phyloP scores from a whole-genome alignment of 2,797 vertebrate genomes.

The Anabacerthia variegaticeps region DNA sequence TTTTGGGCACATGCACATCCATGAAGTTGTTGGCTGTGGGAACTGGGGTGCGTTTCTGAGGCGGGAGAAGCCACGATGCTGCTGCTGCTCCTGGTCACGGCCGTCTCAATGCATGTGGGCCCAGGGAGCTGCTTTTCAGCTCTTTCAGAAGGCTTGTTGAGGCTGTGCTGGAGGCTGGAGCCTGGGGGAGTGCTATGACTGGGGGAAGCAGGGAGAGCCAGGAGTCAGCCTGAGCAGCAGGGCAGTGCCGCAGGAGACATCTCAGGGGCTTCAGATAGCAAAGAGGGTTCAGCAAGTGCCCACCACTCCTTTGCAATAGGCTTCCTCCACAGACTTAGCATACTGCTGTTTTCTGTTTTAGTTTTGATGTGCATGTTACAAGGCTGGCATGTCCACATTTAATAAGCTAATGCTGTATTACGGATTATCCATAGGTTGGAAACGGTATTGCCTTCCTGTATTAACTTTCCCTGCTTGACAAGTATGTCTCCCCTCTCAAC shows the following conservation, averaged over 20 bases:
- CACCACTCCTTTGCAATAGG: not conserved
- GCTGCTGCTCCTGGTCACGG: accelerated
- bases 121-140: not conserved
- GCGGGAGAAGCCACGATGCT: not conserved
- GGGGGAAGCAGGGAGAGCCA: not conserved
- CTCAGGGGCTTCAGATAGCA: not conserved
- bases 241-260: not conserved
- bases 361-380: constrained; percentile 59
- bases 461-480: constrained; percentile 49
- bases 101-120: not conserved
- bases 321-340: not conserved
- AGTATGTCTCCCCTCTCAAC: not conserved
- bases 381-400: constrained; percentile 46
- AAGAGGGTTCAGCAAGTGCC: not conserved
- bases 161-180: not conserved
- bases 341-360: not conserved
- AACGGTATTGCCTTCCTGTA: not conserved
- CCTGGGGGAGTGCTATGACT: not conserved
- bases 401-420: not conserved
- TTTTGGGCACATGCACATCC: not conserved
- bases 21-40: not conserved
- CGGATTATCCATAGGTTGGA: not conserved
- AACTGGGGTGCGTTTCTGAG: not conserved
- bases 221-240: not conserved
- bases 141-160: not conserved